phyloP scores from a whole-genome alignment of 2,113 vertebrate genomes.

The Hystrix brachyura region DNA sequence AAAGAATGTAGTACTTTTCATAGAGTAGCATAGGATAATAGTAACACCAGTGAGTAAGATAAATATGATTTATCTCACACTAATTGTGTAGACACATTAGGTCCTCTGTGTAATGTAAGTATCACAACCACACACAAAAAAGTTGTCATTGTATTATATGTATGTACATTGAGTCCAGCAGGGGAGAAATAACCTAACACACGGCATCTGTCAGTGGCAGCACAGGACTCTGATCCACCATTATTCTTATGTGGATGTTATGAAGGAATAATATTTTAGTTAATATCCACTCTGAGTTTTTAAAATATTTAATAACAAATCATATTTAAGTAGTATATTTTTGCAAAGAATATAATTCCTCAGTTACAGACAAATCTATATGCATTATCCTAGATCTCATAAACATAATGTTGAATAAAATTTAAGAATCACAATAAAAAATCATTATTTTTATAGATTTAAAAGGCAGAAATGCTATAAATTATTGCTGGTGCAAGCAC shows the following conservation, averaged over 20 bases:
- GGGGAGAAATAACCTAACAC: neutral
- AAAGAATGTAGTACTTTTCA: neutral
- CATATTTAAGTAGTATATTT: neutral
- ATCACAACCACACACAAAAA: neutral
- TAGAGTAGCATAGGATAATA: rapidly evolving
- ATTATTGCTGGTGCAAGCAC: neutral
- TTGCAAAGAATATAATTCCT: neutral
- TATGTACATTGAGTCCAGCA: neutral
- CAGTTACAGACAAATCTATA: neutral
- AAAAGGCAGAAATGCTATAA: neutral
- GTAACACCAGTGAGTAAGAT: neutral
- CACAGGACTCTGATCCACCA: neutral
- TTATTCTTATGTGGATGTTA: neutral
- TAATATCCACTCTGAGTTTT: neutral
- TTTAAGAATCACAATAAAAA: neutral
- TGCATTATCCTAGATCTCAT: neutral
- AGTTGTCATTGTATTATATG: neutral
- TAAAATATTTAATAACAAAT: neutral
- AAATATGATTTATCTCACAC: no score
- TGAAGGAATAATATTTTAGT: neutral
- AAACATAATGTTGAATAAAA: slow-evolving; percentile 6
- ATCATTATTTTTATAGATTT: slow-evolving; percentile 35
- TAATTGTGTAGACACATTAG: neutral
- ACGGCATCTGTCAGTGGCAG: neutral
- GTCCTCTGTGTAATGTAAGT: neutral